Conservation (phyloP, 2,888 invertebrate genomes). For the Phragmatobia fuliginosa region DNA sequence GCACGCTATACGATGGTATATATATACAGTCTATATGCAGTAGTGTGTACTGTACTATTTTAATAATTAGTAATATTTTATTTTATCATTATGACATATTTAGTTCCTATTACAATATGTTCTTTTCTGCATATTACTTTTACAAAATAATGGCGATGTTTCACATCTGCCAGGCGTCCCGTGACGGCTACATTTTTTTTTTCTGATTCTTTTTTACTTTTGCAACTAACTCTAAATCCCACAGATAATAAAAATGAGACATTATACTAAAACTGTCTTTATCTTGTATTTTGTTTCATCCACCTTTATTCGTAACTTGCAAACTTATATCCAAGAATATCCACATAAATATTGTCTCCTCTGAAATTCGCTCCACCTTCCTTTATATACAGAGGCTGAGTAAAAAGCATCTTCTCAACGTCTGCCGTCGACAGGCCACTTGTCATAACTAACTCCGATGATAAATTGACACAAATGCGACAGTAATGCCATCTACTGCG, state of each 20-base stretch:
- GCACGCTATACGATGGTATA: too few species aligned
- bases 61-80: too few species aligned
- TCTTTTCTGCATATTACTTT: too few species aligned
- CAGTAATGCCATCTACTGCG: constrained; percentile 73
- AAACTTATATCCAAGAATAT: neutral
- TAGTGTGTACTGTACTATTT: too few species aligned
- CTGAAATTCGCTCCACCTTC: constrained; percentile 26
- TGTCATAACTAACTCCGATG: constrained; percentile 80
- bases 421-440: constrained; percentile 80
- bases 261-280: neutral
- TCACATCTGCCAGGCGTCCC: too few species aligned
- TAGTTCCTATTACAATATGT: too few species aligned
- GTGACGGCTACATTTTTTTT: too few species aligned
- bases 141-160: too few species aligned
- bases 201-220: neutral
- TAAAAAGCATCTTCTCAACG: constrained; percentile 78
- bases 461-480: constrained; percentile 73
- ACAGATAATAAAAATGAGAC: neutral
- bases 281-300: neutral
- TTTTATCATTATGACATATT: too few species aligned
- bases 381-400: constrained; percentile 58
- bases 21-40: too few species aligned
- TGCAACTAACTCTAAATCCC: neutral
- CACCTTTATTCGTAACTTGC: neutral
- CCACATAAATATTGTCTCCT: constrained; percentile 14